Conservation (phyloP, 64 coral and sea anemone species). For the Orbicella faveolata region DNA sequence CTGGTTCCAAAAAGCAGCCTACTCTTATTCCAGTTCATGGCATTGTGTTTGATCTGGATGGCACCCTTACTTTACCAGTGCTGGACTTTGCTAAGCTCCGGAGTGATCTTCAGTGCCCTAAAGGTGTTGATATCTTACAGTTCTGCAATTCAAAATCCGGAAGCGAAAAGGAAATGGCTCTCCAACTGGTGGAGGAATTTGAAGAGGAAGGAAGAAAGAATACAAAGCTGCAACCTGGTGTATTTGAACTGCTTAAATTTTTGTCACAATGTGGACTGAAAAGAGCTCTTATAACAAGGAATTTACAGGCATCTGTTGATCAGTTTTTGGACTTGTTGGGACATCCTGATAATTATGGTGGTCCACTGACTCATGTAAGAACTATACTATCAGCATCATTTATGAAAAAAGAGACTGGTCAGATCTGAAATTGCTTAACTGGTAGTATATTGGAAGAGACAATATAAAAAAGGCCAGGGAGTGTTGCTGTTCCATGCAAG, state of each 20-base stretch:
- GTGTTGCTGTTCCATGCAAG: too few species aligned
- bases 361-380: slow-evolving; percentile 90
- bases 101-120: slow-evolving; percentile 60
- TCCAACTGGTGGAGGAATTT: slow-evolving; percentile 85
- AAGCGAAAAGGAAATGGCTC: slow-evolving; percentile 51
- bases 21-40: slow-evolving; percentile 68
- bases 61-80: slow-evolving; percentile 89
- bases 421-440: too few species aligned
- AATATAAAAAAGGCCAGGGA: too few species aligned
- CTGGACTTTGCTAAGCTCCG: slow-evolving; percentile 76
- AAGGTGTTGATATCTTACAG: slow-evolving; percentile 66
- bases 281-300: slow-evolving; percentile 90
- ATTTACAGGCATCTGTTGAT: slow-evolving; percentile 76
- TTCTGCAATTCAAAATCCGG: slow-evolving; percentile 63
- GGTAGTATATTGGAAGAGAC: too few species aligned
- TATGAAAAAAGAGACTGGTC: too few species aligned
- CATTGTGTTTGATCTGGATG: slow-evolving; percentile 95
- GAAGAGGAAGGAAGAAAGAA: slow-evolving; percentile 88
- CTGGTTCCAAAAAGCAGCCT: slow-evolving; percentile 15
- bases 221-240: slow-evolving; percentile 84
- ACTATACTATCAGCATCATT: not conserved
- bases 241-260: slow-evolving; percentile 76
- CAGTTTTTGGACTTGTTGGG: slow-evolving; percentile 78
- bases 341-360: slow-evolving; percentile 71
- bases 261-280: slow-evolving; percentile 58